These are phyloP conservation scores for Hoplodrina ambigua DNA, from an alignment of 2,888 invertebrate species.

Conservation along the genomic window DNA sequence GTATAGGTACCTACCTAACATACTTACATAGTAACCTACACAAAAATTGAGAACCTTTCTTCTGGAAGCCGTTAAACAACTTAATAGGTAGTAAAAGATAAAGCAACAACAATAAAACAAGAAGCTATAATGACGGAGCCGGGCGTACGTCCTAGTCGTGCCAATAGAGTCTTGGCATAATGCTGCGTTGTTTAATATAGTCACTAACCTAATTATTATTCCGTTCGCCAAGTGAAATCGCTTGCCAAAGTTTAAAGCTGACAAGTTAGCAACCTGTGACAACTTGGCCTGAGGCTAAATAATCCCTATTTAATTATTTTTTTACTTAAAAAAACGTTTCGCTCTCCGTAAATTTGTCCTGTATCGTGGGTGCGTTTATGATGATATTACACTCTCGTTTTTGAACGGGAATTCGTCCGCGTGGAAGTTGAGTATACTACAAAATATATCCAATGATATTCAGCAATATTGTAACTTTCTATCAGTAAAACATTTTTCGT, in stretches of 20 bases:
- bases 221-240: conserved; percentile 51
- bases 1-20: no score
- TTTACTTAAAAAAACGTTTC: no score
- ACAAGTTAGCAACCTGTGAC: conserved; percentile 39
- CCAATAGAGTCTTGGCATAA: conserved; percentile 31
- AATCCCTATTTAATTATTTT: not conserved
- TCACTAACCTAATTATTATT: conserved; percentile 56
- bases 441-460: no score
- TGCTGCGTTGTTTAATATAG: conserved; percentile 34
- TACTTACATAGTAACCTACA: conserved; percentile 1
- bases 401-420: no score
- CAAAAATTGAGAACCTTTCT: conserved; percentile 18
- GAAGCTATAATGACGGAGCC: conserved; percentile 13
- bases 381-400: no score
- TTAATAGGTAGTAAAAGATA: conserved; percentile 15
- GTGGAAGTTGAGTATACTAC: no score
- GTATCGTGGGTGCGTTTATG: no score
- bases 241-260: conserved; percentile 42
- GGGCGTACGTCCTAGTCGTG: not conserved
- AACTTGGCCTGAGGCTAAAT: conserved; percentile 22
- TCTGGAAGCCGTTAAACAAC: conserved; percentile 19
- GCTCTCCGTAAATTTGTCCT: no score
- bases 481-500: no score
- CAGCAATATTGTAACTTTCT: no score
- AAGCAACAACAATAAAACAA: conserved; percentile 26